Evolutionary conservation across 2,113 vertebrate species (phyloP).

Genomic region (Hippocampus guttulatus): DNA sequence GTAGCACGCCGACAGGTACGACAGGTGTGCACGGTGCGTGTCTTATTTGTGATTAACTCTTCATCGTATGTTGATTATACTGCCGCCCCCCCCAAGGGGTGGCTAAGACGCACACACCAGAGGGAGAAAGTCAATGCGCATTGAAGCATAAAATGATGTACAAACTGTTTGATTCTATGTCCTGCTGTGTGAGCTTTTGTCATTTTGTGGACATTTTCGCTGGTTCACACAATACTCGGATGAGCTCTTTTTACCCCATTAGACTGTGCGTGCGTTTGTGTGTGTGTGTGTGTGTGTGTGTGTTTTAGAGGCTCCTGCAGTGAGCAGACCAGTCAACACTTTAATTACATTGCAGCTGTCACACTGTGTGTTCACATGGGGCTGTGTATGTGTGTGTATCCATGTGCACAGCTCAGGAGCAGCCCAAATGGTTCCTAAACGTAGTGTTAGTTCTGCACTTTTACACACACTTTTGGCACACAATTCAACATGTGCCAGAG

Average conservation of each 20-base stretch:
- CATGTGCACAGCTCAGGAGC: slow-evolving; percentile 56
- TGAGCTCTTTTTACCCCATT: background rate
- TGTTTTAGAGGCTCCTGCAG: slow-evolving; percentile 52
- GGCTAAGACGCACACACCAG: too few species aligned
- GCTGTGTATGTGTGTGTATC: slow-evolving; percentile 12
- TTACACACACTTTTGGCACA: slow-evolving; percentile 12
- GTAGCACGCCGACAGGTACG: slow-evolving; percentile 96
- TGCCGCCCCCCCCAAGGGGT: too few species aligned
- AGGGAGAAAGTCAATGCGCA: too few species aligned
- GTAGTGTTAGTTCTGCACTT: slow-evolving; percentile 58
- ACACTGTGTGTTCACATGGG: slow-evolving; percentile 58
- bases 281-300: slow-evolving; percentile 14
- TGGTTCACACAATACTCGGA: background rate
- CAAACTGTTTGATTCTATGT: too few species aligned
- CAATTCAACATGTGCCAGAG: slow-evolving; percentile 70
- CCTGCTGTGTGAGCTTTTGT: background rate
- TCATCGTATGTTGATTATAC: too few species aligned
- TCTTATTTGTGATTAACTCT: background rate
- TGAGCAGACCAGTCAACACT: slow-evolving; percentile 63
- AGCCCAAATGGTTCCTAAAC: slow-evolving; percentile 66
- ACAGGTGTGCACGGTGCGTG: slow-evolving; percentile 49
- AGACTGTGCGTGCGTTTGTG: slow-evolving; percentile 8
- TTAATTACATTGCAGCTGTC: slow-evolving; percentile 72
- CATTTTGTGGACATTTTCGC: background rate
- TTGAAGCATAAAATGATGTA: too few species aligned